Base-by-base conservation (phyloP, 2,113 vertebrate species). In the Lampris incognitus region DNA sequence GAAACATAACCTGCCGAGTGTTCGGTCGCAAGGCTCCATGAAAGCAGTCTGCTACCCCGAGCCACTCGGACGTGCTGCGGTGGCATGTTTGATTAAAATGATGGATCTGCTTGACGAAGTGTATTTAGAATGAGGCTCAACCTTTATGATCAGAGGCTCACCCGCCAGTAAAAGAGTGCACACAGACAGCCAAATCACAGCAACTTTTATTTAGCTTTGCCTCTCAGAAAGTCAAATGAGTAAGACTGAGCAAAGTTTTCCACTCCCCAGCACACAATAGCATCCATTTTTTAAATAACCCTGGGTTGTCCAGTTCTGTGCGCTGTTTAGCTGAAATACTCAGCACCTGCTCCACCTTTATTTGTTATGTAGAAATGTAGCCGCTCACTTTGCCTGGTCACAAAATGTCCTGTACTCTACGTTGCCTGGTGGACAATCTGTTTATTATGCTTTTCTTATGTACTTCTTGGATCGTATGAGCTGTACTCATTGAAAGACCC, bases 401-500 rank as follows among this genome's bases (percentile, higher is more conserved):
- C 54, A 59, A 44, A 66, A 44, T 62, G 38, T 50, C 55, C 71
- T 36, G 42, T 79, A 82, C 83, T 79, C 61, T 24, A 72, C 63
- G 8, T 62, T 57, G 44, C 75, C 51, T 55, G 51, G 11, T 62
- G 55, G 46, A 74, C 66, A 65, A 76, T 76, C 58, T 85, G 37
- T 66, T 73, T 54, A 55, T 78, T 78, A 9, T 3, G 56, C 75
- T 86, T 65, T 80, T 58, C 54, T 57, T 57, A 9, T 55, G n/a
- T 82, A 84, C 71, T 55, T 78, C 66, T 56, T n/a, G 2, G 62
- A 51, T 59, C 72, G 81, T 71, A 65, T 84, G 74, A 80, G 63
- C 76, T 72, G 38, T 70, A 61, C 40, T 72, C 59, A 68, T 58
- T 77, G 38, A 72, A 74, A 84, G 69, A 55, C 72, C 66, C 54